Evolutionary conservation across 30 jellyfish, hydroid and myxozoan species (phyloP), one percentile per base, ranked within the genome.

Genomic region (Hydractinia symbiolongicarpus): DNA sequence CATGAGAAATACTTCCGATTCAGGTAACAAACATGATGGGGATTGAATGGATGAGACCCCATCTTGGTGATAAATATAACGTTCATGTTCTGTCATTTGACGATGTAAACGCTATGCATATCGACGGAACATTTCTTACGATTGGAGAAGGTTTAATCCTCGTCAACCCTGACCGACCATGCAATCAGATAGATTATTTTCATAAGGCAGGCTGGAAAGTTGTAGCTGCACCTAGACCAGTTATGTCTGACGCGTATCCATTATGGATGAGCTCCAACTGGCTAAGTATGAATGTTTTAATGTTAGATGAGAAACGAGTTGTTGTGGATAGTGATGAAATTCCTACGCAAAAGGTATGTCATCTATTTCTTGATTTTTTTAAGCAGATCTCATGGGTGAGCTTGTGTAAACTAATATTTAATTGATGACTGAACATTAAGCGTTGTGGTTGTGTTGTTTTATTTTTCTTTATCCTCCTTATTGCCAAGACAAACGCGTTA

Each of bases 71-170:
- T 52, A 82, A 81, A 16, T 88, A 88, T 89, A 88, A 78, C 7
- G 61, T 88, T 6, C 96, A 88, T 58, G 19, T 77, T 7, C 62
- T 88, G 14, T 77, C 92, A 19, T 88, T 88, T 75, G 79, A 83
- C 61, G 96, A 88, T 58, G 89, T 93, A 19, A 88, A 88, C 61
- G 93, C 96, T 5, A 88, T 88, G 96, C 96, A 88, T 67, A 88
- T 88, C 71, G 96, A 88, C 71, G 96, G 89, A 6, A 88, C 96
- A n/a, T 81, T 88, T 66, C 77, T 82, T 73, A 77, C 77, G 14
- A 88, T 88, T 55, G 94, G 96, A 0, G 93, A 92, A 11, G 96
- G 96, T 4, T 86, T 88, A 10, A 93, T 76, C 53, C 17, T 88
- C 8, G 71, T 56, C 81, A 88, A 88, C 62, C 96, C 96, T 6